Evolutionary conservation across 2,888 invertebrate species (phyloP), one percentile per base, ranked within the genome.

Genomic region (Podotricha telesiphe): DNA sequence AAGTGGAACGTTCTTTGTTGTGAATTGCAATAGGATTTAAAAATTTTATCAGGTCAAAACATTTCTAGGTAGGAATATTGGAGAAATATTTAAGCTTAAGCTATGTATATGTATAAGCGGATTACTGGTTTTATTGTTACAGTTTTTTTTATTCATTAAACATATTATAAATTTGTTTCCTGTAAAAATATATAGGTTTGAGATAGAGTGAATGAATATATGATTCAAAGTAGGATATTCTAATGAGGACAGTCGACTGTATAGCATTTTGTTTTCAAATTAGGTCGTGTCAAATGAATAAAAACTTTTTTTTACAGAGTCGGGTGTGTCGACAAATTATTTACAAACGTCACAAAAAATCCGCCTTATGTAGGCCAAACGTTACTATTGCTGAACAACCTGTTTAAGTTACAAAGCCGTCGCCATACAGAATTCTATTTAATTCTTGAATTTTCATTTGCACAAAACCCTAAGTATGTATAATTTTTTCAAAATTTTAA

Each of bases 1-100:
- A 55, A 67, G 67, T 67, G 53, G 61, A 67, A 62, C 61, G 62
- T 45, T 62, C 67, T 62, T 67, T 67, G 62, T 62, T 67, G 53
- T 67, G 67, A 55, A 45, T 55, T 55, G 22, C 22, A 40, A 59
- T 66, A 50, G 67, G 51, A 67, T 62, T 55, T 47, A 62, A 51
- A 67, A 53, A 53, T 67, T 65, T 67, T 61, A 62, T 59, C 42
- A 34, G 51, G 51, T 51, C 19, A 50, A 37, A 67, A 67, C 19
- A 40, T 67, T 59, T 51, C 28, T 40, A 51, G 17, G 20, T 47
- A 5, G 28, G 47, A 55, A 15, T 13, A 13, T 28, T 47, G 8
- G 13, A 19, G 40, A 10, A 20, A 42, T 22, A 28, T 17, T n/a
- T 47, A 13, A 2, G n/a, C 17, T 48, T 19, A 59, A 10, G 2